phyloP scores from a whole-genome alignment of 2,888 invertebrate genomes.

The Apotomis turbidana region DNA sequence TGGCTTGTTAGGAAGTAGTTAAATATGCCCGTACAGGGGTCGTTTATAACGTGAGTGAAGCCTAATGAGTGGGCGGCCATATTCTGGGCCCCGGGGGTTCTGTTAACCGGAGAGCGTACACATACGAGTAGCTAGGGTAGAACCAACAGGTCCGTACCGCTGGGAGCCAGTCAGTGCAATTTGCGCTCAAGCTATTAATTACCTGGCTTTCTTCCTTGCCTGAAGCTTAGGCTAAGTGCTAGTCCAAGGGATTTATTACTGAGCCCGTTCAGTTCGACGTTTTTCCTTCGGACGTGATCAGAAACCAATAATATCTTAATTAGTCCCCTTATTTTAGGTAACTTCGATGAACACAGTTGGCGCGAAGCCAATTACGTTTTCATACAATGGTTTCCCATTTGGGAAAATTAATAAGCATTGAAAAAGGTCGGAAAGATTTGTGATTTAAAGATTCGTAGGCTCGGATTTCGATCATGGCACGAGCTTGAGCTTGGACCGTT shows the following conservation, averaged over 20 bases:
- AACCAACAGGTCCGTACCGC: slow-evolving; percentile 57
- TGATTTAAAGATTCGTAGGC: slow-evolving; percentile 29
- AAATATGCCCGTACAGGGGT: slow-evolving; percentile 21
- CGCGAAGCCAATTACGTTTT: slow-evolving; percentile 10
- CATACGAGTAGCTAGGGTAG: slow-evolving; percentile 11
- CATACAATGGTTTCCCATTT: slow-evolving; percentile 22
- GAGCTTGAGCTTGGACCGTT: slow-evolving; percentile 35
- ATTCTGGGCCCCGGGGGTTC: slow-evolving; percentile 21
- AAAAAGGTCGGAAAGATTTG: slow-evolving; percentile 32
- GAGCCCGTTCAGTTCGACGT: background rate
- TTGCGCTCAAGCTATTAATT: slow-evolving; percentile 57
- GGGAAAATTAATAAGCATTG: slow-evolving; percentile 29
- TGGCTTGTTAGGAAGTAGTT: slow-evolving; percentile 28
- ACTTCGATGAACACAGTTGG: slow-evolving; percentile 4
- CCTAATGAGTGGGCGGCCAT: slow-evolving; percentile 39
- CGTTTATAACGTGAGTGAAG: slow-evolving; percentile 30
- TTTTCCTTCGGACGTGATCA: slow-evolving; percentile 26
- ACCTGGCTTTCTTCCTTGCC: slow-evolving; percentile 51
- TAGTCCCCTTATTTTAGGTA: slow-evolving; percentile 9
- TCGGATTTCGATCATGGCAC: slow-evolving; percentile 28
- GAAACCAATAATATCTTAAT: slow-evolving; percentile 20
- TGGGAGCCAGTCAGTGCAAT: slow-evolving; percentile 44
- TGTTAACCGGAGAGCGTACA: slow-evolving; percentile 10
- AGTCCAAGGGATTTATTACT: slow-evolving; percentile 21
- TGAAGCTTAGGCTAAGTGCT: slow-evolving; percentile 24